These are phyloP conservation scores for Coptodon rendalli DNA, from an alignment of 2,113 vertebrate genomes.

Conservation along the genomic window DNA sequence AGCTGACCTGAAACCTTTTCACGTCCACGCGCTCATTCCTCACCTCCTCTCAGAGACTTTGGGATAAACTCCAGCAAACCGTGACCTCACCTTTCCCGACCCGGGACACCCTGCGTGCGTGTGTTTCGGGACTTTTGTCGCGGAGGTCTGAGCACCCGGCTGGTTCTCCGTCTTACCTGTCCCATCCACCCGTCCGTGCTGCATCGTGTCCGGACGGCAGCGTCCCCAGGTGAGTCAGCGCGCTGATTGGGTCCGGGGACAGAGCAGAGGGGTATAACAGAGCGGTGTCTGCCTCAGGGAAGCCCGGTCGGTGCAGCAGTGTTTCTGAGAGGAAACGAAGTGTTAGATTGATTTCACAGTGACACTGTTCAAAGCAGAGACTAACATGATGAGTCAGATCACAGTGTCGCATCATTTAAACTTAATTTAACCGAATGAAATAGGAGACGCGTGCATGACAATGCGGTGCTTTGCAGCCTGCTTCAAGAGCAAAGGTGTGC, in stretches of 20 bases:
- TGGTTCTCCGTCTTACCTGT: constrained; percentile 46
- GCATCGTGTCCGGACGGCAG: constrained; percentile 41
- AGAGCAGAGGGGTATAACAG: constrained; percentile 18
- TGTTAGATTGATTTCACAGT: not conserved
- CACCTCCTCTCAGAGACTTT: not conserved
- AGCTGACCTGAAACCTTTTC: not conserved
- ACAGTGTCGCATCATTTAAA: not conserved
- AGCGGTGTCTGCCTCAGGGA: not conserved
- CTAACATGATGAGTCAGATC: fast-evolving
- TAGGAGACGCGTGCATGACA: not conserved
- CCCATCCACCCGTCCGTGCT: constrained; percentile 33
- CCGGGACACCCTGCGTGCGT: not conserved
- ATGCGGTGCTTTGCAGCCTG: not conserved
- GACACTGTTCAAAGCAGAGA: fast-evolving
- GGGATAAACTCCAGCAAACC: not conserved
- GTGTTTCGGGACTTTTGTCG: not conserved
- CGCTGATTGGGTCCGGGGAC: not conserved
- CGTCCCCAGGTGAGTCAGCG: constrained; percentile 70
- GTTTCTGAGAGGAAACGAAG: not conserved
- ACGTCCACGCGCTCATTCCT: constrained; percentile 20
- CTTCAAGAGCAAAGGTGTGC: fast-evolving
- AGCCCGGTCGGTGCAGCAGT: not conserved
- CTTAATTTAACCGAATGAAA: fast-evolving
- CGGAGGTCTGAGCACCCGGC: not conserved
- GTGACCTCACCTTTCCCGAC: not conserved